These are phyloP conservation scores for Drosophila grimshawi DNA, from an alignment of 1,140 invertebrate genomes.

Conservation along the genomic window DNA sequence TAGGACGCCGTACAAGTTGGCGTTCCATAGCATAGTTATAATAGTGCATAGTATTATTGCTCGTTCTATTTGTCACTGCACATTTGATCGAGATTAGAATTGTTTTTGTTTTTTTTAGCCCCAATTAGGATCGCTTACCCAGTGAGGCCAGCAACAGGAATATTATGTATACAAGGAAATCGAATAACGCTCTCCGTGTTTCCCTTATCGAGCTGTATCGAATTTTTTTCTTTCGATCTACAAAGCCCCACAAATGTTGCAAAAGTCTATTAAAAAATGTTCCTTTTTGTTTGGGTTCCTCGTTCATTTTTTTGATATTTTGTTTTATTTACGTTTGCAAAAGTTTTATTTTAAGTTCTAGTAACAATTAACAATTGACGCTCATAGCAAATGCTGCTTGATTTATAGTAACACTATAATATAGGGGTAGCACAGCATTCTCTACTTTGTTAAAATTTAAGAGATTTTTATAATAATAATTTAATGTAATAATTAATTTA, in stretches of 20 bases:
- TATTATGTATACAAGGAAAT: conserved; percentile 5
- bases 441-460: no score
- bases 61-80: conserved; percentile 8
- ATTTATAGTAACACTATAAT: no score
- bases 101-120: no score
- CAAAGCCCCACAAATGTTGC: neutral
- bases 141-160: neutral
- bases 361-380: no score
- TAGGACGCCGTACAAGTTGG: neutral
- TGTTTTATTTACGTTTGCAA: no score
- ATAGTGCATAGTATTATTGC: conserved; percentile 1
- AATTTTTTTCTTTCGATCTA: neutral
- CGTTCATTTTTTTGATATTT: neutral
- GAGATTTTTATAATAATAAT: no score
- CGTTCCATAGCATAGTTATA: neutral
- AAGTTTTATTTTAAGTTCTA: no score
- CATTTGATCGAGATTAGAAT: neutral
- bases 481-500: no score
- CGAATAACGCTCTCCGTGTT: neutral
- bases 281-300: neutral
- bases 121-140: neutral
- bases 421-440: no score
- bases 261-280: no score
- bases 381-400: no score
- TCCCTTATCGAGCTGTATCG: conserved; percentile 5